Conservation (phyloP, 2,888 invertebrate species). For the Noctua comes region DNA sequence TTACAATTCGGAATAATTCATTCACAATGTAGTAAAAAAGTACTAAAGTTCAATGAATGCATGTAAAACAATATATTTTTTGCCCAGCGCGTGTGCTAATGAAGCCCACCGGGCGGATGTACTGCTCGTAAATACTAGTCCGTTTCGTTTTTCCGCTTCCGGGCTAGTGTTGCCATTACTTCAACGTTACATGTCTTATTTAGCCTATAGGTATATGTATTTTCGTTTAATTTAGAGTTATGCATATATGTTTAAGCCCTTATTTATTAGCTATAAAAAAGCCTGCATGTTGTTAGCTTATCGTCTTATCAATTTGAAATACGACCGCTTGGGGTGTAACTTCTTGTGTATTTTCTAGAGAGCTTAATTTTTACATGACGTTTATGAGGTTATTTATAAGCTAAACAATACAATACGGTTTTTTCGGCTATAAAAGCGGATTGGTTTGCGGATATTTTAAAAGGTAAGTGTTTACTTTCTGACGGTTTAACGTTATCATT, state of each 20-base stretch:
- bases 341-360: constrained; percentile 67
- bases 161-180: constrained; percentile 84
- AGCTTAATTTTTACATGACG: constrained; percentile 66
- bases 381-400: constrained; percentile 62
- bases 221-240: constrained; percentile 80
- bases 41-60: constrained; percentile 70
- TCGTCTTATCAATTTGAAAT: constrained; percentile 75
- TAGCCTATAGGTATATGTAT: constrained; percentile 81
- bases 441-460: constrained; percentile 34
- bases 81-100: constrained; percentile 79
- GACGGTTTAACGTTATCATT: constrained; percentile 46
- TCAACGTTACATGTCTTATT: constrained; percentile 86
- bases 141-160: constrained; percentile 89
- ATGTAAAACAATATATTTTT: constrained; percentile 73
- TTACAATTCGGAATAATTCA: constrained; percentile 16
- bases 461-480: constrained; percentile 54
- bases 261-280: constrained; percentile 77
- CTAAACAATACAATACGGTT: constrained; percentile 46
- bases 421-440: constrained; percentile 43
- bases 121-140: constrained; percentile 88
- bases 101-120: constrained; percentile 86
- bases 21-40: constrained; percentile 57
- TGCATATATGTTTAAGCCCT: constrained; percentile 72
- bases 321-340: constrained; percentile 67
- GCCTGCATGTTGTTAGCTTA: constrained; percentile 74